Base-by-base conservation (phyloP, 1,140 invertebrate species). In the Antheraea pernyi region DNA sequence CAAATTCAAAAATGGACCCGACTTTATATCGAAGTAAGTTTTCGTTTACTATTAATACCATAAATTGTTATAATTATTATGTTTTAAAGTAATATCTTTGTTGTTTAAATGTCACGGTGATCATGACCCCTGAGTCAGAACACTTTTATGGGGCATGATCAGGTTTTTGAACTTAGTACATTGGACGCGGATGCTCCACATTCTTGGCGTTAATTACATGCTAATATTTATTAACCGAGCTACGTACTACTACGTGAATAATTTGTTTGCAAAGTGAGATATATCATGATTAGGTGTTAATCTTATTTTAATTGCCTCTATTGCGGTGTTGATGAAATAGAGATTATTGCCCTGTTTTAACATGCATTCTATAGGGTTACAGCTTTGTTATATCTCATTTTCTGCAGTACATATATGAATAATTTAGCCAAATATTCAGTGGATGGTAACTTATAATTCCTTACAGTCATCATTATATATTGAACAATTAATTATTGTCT, bases 1-100 rank as follows among this genome's bases (percentile, higher is more conserved):
- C 70, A 91, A 91, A 87, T 85, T 81, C 71, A 91, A 89, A 80
- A 89, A 89, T 86, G 88, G 88, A 75, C 81, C 77, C 65, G 90
- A 92, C 74, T 92, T 81, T 78, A 65, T 91, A 36, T 76, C 88
- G 69, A 90, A 86, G 89, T 91, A 81, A 74, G 9, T 53, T 39
- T 18, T 62, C 39, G 59, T 62, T 60, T 68, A 36, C 62, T 2
- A 53, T 16, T 53, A 11, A 19, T 64, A 11, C 9, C 4, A 16
- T 30, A 48, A 13, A 10, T 19, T 67, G n/a, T 61, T 37, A 68
- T 65, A 53, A 61, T 59, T 30, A 42, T 62, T 0, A n/a, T 0
- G 19, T 22, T 58, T 22, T 58, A 71, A 68, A 36, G 42, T 30
- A 19, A n/a, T 68, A 74, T 70, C 72, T 75, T 83, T 79, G 69